Evolutionary conservation across 2,888 invertebrate genomes (phyloP).

Genomic region (Pristionchus entomophagus): DNA sequence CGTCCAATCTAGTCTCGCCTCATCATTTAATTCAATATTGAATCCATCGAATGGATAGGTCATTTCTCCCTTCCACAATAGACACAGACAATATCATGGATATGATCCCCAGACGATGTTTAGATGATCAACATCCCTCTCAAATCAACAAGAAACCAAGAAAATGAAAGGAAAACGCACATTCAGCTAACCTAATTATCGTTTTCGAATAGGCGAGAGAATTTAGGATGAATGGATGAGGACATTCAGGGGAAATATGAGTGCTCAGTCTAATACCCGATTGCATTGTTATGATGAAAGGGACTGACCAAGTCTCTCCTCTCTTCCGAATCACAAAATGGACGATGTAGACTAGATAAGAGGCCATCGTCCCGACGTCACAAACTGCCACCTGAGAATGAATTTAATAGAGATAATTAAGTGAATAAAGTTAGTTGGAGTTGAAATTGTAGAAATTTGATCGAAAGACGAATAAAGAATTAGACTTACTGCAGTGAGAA

Average conservation of each 20-base stretch:
- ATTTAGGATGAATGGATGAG: background rate
- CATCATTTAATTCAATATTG: no score
- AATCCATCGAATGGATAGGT: background rate
- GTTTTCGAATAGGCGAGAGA: background rate
- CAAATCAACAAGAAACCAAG: background rate
- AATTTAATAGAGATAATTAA: background rate
- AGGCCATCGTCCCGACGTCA: conserved; percentile 72
- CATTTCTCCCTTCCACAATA: no score
- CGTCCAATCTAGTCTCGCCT: background rate
- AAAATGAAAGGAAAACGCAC: background rate
- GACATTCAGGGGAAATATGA: background rate
- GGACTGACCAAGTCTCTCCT: conserved; percentile 55
- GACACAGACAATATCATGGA: no score
- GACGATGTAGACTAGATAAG: conserved; percentile 70
- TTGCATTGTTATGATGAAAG: background rate
- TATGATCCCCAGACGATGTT: background rate
- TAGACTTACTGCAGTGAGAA: conserved; percentile 65
- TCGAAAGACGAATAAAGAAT: background rate
- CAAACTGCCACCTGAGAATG: conserved; percentile 65
- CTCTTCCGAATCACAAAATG: conserved; percentile 68
- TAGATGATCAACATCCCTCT: background rate
- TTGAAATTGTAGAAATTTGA: no score
- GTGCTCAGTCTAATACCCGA: background rate
- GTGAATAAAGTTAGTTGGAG: background rate
- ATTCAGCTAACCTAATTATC: background rate